These are phyloP conservation scores for Epizoanthus stellaris DNA, from an alignment of 92 coral and sea anemone genomes.

Conservation along the genomic window DNA sequence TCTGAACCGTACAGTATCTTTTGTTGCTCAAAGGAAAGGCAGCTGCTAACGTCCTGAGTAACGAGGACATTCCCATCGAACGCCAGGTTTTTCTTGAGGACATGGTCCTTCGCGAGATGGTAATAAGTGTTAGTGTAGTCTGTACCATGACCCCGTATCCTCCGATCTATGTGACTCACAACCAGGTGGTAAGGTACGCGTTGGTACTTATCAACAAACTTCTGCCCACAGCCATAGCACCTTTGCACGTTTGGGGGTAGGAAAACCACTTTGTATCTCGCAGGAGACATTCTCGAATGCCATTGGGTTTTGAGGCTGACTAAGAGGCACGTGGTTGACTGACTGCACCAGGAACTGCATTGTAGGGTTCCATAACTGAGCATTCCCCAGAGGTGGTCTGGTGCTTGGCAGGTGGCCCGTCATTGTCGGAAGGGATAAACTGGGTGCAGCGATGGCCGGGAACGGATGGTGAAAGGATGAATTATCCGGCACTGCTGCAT, in stretches of 20 bases:
- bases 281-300: constrained; percentile 50
- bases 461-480: background rate
- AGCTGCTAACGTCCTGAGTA: background rate
- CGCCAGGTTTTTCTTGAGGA: constrained; percentile 11
- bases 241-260: constrained; percentile 19
- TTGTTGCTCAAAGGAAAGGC: no score
- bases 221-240: constrained; percentile 49
- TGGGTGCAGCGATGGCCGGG: background rate
- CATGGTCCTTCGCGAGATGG: background rate
- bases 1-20: no score
- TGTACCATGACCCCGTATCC: constrained; percentile 29
- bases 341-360: background rate
- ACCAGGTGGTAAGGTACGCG: constrained; percentile 34
- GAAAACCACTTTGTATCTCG: constrained; percentile 25
- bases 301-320: constrained; percentile 11
- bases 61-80: constrained; percentile 12
- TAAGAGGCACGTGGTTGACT: no score
- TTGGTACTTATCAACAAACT: constrained; percentile 34
- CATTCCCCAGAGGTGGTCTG: no score
- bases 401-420: background rate
- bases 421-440: background rate
- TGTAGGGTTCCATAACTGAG: no score
- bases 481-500: background rate
- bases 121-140: constrained; percentile 3
- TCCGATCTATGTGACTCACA: constrained; percentile 20